Conservation (phyloP, 2,797 vertebrate species). For the Leptatherina wallacei region DNA sequence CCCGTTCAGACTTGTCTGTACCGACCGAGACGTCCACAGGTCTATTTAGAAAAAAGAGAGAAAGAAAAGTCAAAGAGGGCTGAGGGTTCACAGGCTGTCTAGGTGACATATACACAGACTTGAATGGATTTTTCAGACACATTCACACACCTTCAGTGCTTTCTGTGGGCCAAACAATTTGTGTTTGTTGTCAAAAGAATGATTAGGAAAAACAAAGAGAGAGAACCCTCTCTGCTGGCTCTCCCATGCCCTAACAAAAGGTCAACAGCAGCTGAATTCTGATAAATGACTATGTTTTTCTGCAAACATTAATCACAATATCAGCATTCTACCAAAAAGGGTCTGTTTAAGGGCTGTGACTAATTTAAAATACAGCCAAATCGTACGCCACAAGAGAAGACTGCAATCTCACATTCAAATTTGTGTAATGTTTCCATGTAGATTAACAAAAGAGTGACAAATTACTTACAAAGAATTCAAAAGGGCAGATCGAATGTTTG, state of each 20-base stretch:
- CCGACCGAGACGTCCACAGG: slow-evolving; percentile 54
- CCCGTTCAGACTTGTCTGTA: slow-evolving; percentile 72
- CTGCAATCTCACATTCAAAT: slow-evolving; percentile 47
- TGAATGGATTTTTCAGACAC: slow-evolving; percentile 31
- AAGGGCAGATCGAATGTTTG: slow-evolving; percentile 50
- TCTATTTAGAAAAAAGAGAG: slow-evolving; percentile 17
- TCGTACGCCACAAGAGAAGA: slow-evolving; percentile 35
- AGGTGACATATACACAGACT: slow-evolving; percentile 47
- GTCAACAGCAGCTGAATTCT: slow-evolving; percentile 66
- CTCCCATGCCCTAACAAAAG: slow-evolving; percentile 44
- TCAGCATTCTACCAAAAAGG: slow-evolving; percentile 61
- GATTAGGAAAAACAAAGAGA: slow-evolving; percentile 48
- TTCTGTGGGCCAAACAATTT: slow-evolving; percentile 67
- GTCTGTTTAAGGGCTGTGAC: slow-evolving; percentile 50
- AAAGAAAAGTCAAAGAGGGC: slow-evolving; percentile 62
- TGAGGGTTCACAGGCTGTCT: slow-evolving; percentile 57
- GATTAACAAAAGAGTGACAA: slow-evolving; percentile 44
- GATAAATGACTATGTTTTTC: slow-evolving; percentile 60
- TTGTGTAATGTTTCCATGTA: slow-evolving; percentile 37
- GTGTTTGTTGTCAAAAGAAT: slow-evolving; percentile 78
- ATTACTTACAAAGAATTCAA: slow-evolving; percentile 40
- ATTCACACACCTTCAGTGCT: slow-evolving; percentile 43
- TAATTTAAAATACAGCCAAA: slow-evolving; percentile 60
- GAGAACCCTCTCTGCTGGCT: slow-evolving; percentile 47
- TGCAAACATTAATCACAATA: slow-evolving; percentile 56